phyloP scores from a whole-genome alignment of 2,888 invertebrate species.

The Spicauda simplicius region DNA sequence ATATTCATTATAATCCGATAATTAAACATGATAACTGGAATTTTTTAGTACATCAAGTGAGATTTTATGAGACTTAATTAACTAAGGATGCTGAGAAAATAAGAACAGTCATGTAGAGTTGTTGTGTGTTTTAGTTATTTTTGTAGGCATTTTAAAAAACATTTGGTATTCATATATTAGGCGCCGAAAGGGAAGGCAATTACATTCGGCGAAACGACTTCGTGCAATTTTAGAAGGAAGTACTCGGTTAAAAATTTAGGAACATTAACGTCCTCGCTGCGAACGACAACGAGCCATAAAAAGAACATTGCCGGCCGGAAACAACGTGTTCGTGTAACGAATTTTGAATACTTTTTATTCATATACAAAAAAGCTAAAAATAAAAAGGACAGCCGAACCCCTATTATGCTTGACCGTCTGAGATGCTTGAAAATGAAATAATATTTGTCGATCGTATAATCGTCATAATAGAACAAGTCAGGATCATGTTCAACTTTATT shows the following conservation, averaged over 20 bases:
- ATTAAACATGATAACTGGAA: too few species aligned
- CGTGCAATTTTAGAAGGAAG: conserved; percentile 31
- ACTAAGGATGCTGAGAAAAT: too few species aligned
- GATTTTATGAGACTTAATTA: too few species aligned
- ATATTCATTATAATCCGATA: too few species aligned
- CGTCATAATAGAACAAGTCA: too few species aligned
- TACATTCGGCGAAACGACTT: conserved; percentile 26
- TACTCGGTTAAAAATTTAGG: conserved; percentile 33
- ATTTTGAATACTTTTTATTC: conserved; percentile 19
- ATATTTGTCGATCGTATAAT: too few species aligned
- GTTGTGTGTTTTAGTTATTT: too few species aligned
- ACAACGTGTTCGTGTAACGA: conserved; percentile 33
- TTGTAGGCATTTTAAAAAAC: background rate
- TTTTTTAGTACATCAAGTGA: too few species aligned
- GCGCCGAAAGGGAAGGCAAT: conserved; percentile 18
- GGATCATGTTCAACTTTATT: too few species aligned
- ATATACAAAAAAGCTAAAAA: background rate
- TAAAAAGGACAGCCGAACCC: background rate
- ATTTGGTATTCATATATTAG: conserved; percentile 19
- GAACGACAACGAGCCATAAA: conserved; percentile 30
- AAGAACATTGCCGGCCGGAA: conserved; percentile 32
- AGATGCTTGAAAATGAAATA: background rate
- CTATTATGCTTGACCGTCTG: background rate
- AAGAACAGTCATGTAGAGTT: too few species aligned
- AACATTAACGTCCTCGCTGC: conserved; percentile 28